Conservation (phyloP, 1,140 invertebrate genomes). For the Meloidogyne hapla region DNA sequence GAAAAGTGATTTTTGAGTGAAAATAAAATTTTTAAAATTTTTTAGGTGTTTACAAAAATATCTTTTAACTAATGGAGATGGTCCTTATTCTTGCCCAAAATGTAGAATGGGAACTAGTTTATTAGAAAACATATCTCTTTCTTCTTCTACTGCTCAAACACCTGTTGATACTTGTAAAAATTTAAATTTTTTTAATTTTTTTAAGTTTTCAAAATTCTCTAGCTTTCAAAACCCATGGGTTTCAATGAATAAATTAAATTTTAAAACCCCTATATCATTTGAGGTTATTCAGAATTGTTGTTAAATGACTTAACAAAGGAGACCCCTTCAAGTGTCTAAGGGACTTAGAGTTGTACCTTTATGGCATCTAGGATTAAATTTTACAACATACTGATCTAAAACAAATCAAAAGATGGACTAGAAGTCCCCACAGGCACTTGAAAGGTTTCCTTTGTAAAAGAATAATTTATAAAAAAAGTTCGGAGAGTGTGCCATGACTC, state of each 20-base stretch:
- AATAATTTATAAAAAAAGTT: too few species aligned
- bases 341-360: too few species aligned
- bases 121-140: constrained; percentile 45
- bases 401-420: too few species aligned
- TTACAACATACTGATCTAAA: too few species aligned
- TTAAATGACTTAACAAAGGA: too few species aligned
- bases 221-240: neutral
- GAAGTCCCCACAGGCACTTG: too few species aligned
- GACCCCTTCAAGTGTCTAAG: too few species aligned
- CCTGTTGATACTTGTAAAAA: constrained; percentile 27
- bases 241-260: neutral
- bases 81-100: constrained; percentile 48
- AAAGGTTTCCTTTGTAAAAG: too few species aligned
- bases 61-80: constrained; percentile 38
- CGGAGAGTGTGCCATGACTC: too few species aligned
- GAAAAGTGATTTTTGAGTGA: constrained; percentile 44
- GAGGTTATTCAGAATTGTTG: too few species aligned
- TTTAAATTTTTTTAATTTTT: neutral
- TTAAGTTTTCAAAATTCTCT: neutral
- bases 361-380: too few species aligned
- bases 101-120: constrained; percentile 42
- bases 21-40: constrained; percentile 7
- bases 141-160: constrained; percentile 34
- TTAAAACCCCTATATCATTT: too few species aligned
- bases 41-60: constrained; percentile 39